Percentiles rank a stretch among this genome's conserved stretches.
Conservation (phyloP, 53 echinoderm and acorn worm species). For the Echinarachnius parma region DNA sequence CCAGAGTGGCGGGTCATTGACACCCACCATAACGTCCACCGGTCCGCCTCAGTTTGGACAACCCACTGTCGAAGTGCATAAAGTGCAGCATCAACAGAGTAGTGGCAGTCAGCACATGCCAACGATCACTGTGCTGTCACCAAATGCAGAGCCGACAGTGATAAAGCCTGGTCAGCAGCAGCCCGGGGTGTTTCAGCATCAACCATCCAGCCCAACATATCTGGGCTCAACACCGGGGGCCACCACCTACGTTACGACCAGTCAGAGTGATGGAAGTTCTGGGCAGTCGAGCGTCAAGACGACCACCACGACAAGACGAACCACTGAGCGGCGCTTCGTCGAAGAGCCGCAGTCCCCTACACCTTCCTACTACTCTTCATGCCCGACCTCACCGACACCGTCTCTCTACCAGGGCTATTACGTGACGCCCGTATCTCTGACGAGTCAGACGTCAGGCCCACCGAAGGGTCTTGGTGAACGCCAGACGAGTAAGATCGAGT, state of each 20-base stretch:
- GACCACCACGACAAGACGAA: constrained; percentile 58
- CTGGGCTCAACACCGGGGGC: constrained; percentile 19
- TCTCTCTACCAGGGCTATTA: constrained; percentile 84
- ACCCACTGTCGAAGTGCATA: constrained; percentile 51
- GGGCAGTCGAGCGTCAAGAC: constrained; percentile 61
- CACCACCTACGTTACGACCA: constrained; percentile 29
- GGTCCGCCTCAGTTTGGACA: constrained; percentile 39
- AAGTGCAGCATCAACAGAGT: constrained; percentile 43
- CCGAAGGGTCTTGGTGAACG: constrained; percentile 57
- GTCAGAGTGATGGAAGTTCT: constrained; percentile 33
- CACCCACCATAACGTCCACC: constrained; percentile 13
- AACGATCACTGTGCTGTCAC: constrained; percentile 56
- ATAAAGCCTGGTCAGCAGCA: constrained; percentile 52
- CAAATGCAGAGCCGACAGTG: constrained; percentile 54
- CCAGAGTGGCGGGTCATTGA: constrained; percentile 31
- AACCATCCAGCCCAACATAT: constrained; percentile 2
- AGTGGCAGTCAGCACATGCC: constrained; percentile 41
- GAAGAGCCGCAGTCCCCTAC: constrained; percentile 39
- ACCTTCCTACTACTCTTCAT: constrained; percentile 1
- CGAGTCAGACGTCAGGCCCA: constrained; percentile 49
- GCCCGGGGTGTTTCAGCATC: no score
- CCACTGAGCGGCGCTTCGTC: constrained; percentile 57
- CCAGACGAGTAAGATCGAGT: constrained; percentile 86
- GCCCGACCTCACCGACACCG: constrained; percentile 34
- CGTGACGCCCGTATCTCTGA: constrained; percentile 63